Base-by-base conservation (phyloP, 1,140 invertebrate species). In the Ganaspis sp. region DNA sequence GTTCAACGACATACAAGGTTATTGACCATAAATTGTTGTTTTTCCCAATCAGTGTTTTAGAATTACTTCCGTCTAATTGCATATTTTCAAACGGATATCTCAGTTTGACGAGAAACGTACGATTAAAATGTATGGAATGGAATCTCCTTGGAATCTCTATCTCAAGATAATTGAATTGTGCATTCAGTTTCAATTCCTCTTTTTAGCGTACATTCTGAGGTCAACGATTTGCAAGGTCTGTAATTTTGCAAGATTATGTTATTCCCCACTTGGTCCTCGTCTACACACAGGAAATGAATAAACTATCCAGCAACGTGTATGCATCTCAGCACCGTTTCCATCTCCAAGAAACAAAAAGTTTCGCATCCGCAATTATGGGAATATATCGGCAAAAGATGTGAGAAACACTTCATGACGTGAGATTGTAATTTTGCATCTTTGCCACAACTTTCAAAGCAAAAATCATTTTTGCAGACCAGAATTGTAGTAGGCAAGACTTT, bases 201-300 rank as follows among this genome's bases (percentile, higher is more conserved):
- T 29, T 64, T 64, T 3, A 64, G 29, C 23, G 23, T 15, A n/a
- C 45, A 49, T 26, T 64, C 54, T 29, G 54, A 64, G 54, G 54
- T 64, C 54, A 64, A 64, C 23, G 54, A 12, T 26, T 64, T 29
- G 15, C 29, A 23, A 54, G 37, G 64, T 15, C 15, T 54, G 49
- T 70, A 77, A 78, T 78, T 74, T 74, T 34, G 53, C 21, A 15
- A 78, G 70, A 74, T 74, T 74, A 64, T 58, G 72, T 49, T 29
- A 49, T 64, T 74, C 29, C 38, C 49, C 15, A 4, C 53, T 64
- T 37, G 70, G 69, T 78, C 21, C 72, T 64, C 53, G 69, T n/a
- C n/a, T n/a, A 21, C 23, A 53, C 70, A 37, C 70, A 75, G 73
- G 73, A 75, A 78, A 70, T 54, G 69, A 74, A 76, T 69, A 49